A percentile compares a stretch with the other conserved stretches of the same genome.
Evolutionary conservation across 1,140 invertebrate genomes (phyloP).

Genomic region (Neocloeon triangulifer): DNA sequence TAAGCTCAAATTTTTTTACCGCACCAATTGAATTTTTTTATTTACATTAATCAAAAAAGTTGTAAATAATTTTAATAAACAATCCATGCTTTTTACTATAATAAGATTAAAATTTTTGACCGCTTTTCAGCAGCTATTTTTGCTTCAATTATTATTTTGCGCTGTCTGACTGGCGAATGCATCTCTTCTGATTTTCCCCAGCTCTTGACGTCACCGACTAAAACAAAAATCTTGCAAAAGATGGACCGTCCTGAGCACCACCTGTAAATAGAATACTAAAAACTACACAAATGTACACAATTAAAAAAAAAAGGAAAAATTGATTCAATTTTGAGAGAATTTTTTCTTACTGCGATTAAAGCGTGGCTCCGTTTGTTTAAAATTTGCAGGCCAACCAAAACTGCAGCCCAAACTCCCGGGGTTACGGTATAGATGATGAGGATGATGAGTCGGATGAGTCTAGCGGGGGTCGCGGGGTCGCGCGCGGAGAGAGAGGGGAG

Average conservation of each 20-base stretch:
- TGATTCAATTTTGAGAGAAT: background rate
- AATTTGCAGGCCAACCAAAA: slow-evolving; percentile 10
- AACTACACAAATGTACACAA: background rate
- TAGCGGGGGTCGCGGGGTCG: slow-evolving; percentile 5
- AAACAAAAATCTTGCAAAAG: too few species aligned
- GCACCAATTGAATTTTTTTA: too few species aligned
- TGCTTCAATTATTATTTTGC: slow-evolving; percentile 4
- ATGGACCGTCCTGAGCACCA: too few species aligned
- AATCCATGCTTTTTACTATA: too few species aligned
- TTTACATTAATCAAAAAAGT: too few species aligned
- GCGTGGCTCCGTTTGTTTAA: too few species aligned
- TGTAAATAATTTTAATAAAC: too few species aligned
- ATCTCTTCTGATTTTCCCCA: background rate
- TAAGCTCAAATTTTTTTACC: too few species aligned
- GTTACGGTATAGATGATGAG: slow-evolving; percentile 6
- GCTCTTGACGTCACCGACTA: too few species aligned
- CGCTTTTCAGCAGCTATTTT: slow-evolving; percentile 5
- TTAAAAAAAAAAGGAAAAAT: slow-evolving; percentile 3
- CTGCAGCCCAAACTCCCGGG: slow-evolving; percentile 8
- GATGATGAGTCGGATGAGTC: slow-evolving; percentile 6
- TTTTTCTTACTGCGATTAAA: background rate
- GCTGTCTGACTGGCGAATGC: background rate
- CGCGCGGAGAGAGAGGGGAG: slow-evolving; percentile 10
- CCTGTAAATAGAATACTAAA: background rate
- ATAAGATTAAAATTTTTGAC: slow-evolving; percentile 6